Conservation (phyloP, 2,888 invertebrate species). For the Patella pellucida region DNA sequence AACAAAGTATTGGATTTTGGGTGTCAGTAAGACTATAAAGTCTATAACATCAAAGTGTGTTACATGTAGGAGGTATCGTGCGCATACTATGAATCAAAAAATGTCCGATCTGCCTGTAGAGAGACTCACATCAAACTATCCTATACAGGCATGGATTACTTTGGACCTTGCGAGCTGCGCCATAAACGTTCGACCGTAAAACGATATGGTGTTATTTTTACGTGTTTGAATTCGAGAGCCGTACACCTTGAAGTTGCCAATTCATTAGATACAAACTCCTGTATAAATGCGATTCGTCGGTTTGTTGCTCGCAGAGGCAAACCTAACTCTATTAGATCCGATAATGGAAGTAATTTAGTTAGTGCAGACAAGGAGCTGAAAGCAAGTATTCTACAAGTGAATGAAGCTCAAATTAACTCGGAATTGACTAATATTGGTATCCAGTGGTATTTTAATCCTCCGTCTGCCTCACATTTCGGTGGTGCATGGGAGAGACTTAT, state of each 20-base stretch:
- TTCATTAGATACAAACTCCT: conserved; percentile 24
- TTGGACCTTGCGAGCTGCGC: conserved; percentile 28
- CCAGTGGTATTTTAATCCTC: conserved; percentile 37
- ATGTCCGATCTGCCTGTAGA: conserved; percentile 4
- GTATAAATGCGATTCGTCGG: conserved; percentile 27
- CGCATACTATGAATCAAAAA: neutral
- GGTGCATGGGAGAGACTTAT: conserved; percentile 41
- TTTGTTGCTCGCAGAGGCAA: conserved; percentile 31
- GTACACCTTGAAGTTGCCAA: conserved; percentile 31
- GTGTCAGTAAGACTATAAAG: conserved; percentile 7
- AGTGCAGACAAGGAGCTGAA: conserved; percentile 32
- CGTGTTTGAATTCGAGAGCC: conserved; percentile 29
- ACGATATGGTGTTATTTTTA: conserved; percentile 36
- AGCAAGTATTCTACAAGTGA: conserved; percentile 27
- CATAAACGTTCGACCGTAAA: conserved; percentile 24
- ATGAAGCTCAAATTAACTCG: conserved; percentile 24
- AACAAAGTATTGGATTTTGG: conserved; percentile 20
- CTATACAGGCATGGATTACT: conserved; percentile 24
- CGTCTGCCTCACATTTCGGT: conserved; percentile 33
- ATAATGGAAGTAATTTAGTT: conserved; percentile 36
- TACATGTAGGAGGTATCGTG: neutral
- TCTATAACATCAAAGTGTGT: conserved; percentile 8
- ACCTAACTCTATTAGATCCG: conserved; percentile 16
- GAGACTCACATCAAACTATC: neutral
- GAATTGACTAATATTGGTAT: conserved; percentile 26